Percentiles rank a stretch among this genome's conserved stretches.
phyloP scores from a whole-genome alignment of 2,797 vertebrate species.

The Alectoris magna region DNA sequence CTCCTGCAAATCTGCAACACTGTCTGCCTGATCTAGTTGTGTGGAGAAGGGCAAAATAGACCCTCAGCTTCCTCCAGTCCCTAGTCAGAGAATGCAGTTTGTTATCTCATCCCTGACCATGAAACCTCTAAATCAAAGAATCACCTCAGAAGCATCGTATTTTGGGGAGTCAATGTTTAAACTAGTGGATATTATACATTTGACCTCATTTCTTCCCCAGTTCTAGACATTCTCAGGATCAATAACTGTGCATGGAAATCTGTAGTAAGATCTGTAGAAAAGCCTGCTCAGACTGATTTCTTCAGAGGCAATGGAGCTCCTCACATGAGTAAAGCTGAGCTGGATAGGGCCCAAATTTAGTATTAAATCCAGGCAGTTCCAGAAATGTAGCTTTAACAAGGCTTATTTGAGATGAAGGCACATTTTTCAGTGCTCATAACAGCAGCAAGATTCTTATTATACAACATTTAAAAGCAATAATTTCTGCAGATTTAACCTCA shows the following conservation, averaged over 20 bases:
- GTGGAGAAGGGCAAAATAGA: background rate
- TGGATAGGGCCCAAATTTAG: slow-evolving; percentile 29
- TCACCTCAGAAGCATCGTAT: fast-evolving
- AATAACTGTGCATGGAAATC: background rate
- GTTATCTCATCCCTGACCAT: background rate
- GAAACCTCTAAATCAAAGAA: background rate
- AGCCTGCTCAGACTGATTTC: background rate
- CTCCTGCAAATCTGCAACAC: fast-evolving
- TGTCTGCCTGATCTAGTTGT: fast-evolving
- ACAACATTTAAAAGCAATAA: slow-evolving; percentile 80
- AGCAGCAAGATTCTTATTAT: slow-evolving; percentile 74
- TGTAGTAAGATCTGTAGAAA: background rate
- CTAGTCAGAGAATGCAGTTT: background rate
- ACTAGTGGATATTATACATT: fast-evolving
- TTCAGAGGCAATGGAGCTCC: background rate
- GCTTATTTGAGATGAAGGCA: slow-evolving; percentile 62
- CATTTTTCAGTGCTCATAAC: slow-evolving; percentile 64
- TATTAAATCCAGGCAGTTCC: slow-evolving; percentile 10
- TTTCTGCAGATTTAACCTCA: slow-evolving; percentile 76
- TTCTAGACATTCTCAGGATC: background rate
- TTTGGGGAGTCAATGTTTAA: fast-evolving
- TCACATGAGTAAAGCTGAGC: slow-evolving; percentile 8
- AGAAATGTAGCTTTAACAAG: slow-evolving; percentile 50
- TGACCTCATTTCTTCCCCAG: background rate
- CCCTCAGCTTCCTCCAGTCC: background rate